Base-by-base conservation (phyloP, 2,797 vertebrate species). In the Sebastes minor region DNA sequence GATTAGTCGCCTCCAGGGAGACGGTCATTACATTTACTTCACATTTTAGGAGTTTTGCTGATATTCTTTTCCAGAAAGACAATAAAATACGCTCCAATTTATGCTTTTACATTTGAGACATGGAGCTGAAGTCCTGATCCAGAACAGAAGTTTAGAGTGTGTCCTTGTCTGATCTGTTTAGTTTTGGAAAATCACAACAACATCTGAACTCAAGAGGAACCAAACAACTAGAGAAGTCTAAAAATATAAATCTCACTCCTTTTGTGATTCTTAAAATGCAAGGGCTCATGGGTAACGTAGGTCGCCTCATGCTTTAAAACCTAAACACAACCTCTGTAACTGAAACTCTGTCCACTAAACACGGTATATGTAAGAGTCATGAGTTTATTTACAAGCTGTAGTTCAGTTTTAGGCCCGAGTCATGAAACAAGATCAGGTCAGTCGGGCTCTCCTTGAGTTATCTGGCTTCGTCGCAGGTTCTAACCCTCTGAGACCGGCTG, bases 1-100 rank as follows among this genome's bases (percentile, higher is more conserved):
- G 86, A 89, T 89, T 80, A 77, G 84, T 76, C 6, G 57, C 79
- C 84, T 90, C 74, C 63, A 74, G 80, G 64, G 82, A 86, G 76
- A 74, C 12, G 2, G 61, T 79, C 73, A 84, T 86, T 85, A 74
- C 81, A 83, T 91, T 88, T 71, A 71, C 79, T 86, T 84, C 82
- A 82, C 61, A 71, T 77, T 88, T 71, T 11, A 82, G 81, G 75
- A 81, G 73, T 79, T 78, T 62, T 75, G 59, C 71, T 78, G 75
- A 53, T 55, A 20, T 70, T 82, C 49, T 70, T 71, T 84, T 60
- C 64, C 62, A 81, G n/a, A 76, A 66, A 74, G 28, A 60, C 10
- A 72, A 70, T 73, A 42, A 78, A 83, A 76, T n/a, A 46, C 69
- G 7, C 22, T 65, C 2, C 6, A 74, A 71, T 76, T 71, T 53